Evolutionary conservation across 2,113 vertebrate species (phyloP).

Genomic region (Heterochromis multidens): DNA sequence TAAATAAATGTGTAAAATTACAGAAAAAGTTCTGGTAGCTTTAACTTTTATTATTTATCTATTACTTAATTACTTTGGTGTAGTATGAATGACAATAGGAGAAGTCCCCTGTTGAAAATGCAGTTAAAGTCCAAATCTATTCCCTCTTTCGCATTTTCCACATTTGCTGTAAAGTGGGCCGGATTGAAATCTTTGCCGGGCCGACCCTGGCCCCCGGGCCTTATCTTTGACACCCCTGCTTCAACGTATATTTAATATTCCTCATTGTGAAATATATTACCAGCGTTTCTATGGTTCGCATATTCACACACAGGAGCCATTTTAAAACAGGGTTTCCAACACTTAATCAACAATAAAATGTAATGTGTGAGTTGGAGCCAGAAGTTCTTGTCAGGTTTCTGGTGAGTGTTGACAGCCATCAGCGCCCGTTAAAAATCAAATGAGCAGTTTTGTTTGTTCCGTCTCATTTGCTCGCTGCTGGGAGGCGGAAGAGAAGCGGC

Average conservation of each 20-base stretch:
- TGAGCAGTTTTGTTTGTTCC: background rate
- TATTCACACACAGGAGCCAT: background rate
- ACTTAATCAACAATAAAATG: background rate
- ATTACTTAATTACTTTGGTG: background rate
- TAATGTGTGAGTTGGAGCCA: background rate
- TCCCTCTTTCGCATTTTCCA: background rate
- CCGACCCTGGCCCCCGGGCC: background rate
- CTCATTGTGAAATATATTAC: background rate
- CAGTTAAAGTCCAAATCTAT: background rate
- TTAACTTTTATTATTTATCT: background rate
- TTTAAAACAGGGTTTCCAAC: background rate
- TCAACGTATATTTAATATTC: background rate
- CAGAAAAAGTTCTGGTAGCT: accelerated
- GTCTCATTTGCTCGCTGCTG: background rate
- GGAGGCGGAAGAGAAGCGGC: background rate
- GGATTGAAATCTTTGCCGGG: background rate
- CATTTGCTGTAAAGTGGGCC: background rate
- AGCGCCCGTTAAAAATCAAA: background rate
- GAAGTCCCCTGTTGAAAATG: too few species aligned
- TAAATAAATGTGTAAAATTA: background rate
- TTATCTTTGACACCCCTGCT: background rate
- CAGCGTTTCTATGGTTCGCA: background rate
- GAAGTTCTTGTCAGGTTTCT: background rate
- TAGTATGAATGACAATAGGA: background rate
- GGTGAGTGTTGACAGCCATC: background rate